Percentiles rank a stretch among this genome's conserved stretches.
These are phyloP conservation scores for Drosophila nr. fundita DNA, from an alignment of 2,888 invertebrate species.

Conservation along the genomic window DNA sequence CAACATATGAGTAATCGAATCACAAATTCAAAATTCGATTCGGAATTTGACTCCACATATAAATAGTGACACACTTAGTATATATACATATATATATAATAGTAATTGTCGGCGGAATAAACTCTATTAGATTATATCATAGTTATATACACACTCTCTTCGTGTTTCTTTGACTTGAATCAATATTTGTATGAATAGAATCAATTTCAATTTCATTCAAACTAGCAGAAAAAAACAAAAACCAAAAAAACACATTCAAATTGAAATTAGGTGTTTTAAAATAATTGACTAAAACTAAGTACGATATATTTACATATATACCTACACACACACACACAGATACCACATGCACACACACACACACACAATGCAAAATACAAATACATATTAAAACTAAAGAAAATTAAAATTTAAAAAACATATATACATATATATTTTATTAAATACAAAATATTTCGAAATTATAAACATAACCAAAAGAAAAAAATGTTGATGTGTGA, in stretches of 20 bases:
- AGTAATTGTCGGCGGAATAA: constrained; percentile 34
- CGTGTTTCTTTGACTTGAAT: constrained; percentile 61
- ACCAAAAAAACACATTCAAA: constrained; percentile 13
- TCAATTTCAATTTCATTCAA: constrained; percentile 39
- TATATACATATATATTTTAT: constrained; percentile 65
- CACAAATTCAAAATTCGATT: constrained; percentile 6
- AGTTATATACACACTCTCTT: constrained; percentile 47
- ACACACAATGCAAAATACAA: constrained; percentile 38
- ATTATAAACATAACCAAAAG: constrained; percentile 45
- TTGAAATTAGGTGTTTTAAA: constrained; percentile 69
- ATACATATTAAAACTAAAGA: constrained; percentile 49
- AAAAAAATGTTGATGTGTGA: constrained; percentile 83
- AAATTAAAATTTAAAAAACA: constrained; percentile 1
- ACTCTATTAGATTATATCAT: constrained; percentile 22
- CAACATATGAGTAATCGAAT: constrained; percentile 19
- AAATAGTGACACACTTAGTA: constrained; percentile 7
- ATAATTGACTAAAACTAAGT: constrained; percentile 38
- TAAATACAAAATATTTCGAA: constrained; percentile 68
- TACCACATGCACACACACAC: constrained; percentile 23
- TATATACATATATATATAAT: constrained; percentile 5
- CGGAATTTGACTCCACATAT: constrained; percentile 11
- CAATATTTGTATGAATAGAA: constrained; percentile 26
- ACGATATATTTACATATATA: constrained; percentile 54
- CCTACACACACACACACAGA: constrained; percentile 31
- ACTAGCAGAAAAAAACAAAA: constrained; percentile 35